These are phyloP conservation scores for Drosophila gaucha DNA, from an alignment of 2,888 invertebrate genomes.

Conservation along the genomic window DNA sequence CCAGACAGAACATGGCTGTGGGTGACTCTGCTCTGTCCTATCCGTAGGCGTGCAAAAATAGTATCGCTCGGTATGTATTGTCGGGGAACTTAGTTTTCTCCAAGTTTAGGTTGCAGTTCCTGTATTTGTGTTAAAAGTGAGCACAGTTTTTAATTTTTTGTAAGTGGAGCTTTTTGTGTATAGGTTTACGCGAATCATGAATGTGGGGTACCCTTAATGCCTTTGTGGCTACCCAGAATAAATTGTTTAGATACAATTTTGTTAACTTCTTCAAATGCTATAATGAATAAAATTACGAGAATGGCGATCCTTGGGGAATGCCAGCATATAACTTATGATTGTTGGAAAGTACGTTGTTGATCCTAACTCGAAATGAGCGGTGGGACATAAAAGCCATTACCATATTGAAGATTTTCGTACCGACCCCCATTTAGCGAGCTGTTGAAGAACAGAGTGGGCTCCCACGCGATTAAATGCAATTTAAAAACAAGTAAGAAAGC, in stretches of 20 bases:
- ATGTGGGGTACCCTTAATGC: slow-evolving; percentile 10
- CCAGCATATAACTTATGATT: slow-evolving; percentile 10
- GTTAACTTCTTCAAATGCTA: too few relatives aligned
- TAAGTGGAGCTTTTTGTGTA: slow-evolving; percentile 5
- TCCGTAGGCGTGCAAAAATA: slow-evolving; percentile 1
- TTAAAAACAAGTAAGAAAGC: too few relatives aligned
- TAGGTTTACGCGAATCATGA: slow-evolving; percentile 10
- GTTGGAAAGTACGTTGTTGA: slow-evolving; percentile 20
- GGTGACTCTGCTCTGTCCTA: slow-evolving; percentile 8
- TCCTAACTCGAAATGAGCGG: slow-evolving; percentile 14
- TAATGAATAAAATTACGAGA: slow-evolving; percentile 25
- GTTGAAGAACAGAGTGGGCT: background rate
- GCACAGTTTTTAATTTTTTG: slow-evolving; percentile 9
- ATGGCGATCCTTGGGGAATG: slow-evolving; percentile 25
- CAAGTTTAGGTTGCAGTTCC: slow-evolving; percentile 21
- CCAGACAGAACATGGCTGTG: slow-evolving; percentile 22
- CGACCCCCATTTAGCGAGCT: background rate
- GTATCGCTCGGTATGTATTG: too few relatives aligned
- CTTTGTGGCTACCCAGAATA: too few relatives aligned
- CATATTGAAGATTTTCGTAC: slow-evolving; percentile 13
- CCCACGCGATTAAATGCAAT: too few relatives aligned
- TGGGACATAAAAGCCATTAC: slow-evolving; percentile 23
- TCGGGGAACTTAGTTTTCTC: too few relatives aligned
- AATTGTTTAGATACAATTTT: slow-evolving; percentile 8
- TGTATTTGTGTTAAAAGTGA: slow-evolving; percentile 14